Conservation (phyloP, 1,140 invertebrate genomes). For the Leptinotarsa undecemlineata region DNA sequence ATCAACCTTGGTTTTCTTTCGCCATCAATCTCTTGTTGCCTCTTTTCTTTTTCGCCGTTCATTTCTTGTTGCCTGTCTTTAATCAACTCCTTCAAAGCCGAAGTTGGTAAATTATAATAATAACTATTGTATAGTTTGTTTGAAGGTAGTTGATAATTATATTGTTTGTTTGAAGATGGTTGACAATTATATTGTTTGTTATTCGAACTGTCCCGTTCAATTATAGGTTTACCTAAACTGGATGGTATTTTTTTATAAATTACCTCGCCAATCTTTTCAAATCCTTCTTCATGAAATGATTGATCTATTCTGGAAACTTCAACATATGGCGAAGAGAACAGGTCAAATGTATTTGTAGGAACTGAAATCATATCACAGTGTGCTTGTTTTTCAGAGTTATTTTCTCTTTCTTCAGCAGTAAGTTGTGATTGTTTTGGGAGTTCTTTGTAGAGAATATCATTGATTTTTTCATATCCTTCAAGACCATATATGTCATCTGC, state of each 20-base stretch:
- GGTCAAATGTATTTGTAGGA: not conserved
- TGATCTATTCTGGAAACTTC: not conserved
- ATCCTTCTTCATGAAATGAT: not conserved
- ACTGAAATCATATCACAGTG: not conserved
- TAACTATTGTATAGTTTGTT: not conserved
- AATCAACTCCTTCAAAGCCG: slow-evolving; percentile 10
- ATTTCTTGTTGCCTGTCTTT: not conserved
- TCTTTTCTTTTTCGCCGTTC: not conserved
- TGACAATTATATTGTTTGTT: no score
- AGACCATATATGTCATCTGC: not conserved
- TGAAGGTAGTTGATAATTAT: no score
- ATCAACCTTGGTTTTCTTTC: no score
- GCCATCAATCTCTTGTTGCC: not conserved
- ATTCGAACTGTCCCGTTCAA: no score
- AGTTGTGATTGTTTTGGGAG: not conserved
- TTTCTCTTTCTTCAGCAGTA: not conserved
- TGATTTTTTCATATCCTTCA: slow-evolving; percentile 3
- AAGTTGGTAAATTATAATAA: slow-evolving; percentile 18
- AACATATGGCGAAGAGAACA: not conserved
- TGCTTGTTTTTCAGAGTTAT: not conserved
- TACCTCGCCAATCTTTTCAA: not conserved
- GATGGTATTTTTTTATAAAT: not conserved
- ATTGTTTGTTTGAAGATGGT: no score
- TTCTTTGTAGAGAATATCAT: not conserved
- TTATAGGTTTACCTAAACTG: not conserved